Percentiles rank a stretch among this genome's conserved stretches.
phyloP scores from a whole-genome alignment of 2,888 invertebrate genomes.

The Nebria brevicollis region DNA sequence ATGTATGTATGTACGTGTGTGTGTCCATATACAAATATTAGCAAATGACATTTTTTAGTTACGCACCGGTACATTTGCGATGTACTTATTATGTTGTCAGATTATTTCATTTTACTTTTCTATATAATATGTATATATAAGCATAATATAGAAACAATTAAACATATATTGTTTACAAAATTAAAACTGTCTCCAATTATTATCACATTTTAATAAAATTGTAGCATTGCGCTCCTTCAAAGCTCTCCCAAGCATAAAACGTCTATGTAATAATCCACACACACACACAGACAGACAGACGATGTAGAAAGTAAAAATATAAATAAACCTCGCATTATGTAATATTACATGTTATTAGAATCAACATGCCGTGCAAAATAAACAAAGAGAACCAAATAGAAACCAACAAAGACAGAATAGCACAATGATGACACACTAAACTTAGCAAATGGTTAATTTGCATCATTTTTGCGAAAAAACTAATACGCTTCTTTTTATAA shows the following conservation, averaged over 20 bases:
- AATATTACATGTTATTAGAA: conserved; percentile 1
- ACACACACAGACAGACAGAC: neutral
- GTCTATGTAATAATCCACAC: neutral
- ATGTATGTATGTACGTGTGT: conserved; percentile 8
- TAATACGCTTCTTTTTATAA: neutral
- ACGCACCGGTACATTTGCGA: no score
- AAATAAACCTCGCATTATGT: neutral
- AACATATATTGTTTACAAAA: no score
- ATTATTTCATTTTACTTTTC: no score
- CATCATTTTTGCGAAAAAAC: neutral
- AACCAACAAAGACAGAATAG: neutral
- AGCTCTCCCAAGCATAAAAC: neutral
- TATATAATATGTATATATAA: no score
- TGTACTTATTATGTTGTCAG: no score
- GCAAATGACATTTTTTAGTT: no score
- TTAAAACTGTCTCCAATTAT: no score
- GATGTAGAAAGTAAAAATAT: conserved; percentile 1
- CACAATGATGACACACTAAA: neutral
- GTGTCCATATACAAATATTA: neutral
- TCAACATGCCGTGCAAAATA: conserved; percentile 1
- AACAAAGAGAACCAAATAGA: neutral
- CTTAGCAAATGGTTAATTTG: neutral
- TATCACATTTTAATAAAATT: no score
- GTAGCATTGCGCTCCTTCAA: no score
- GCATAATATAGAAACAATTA: no score